Conservation (phyloP, 2,888 invertebrate genomes). For the Isotomurus palustris region DNA sequence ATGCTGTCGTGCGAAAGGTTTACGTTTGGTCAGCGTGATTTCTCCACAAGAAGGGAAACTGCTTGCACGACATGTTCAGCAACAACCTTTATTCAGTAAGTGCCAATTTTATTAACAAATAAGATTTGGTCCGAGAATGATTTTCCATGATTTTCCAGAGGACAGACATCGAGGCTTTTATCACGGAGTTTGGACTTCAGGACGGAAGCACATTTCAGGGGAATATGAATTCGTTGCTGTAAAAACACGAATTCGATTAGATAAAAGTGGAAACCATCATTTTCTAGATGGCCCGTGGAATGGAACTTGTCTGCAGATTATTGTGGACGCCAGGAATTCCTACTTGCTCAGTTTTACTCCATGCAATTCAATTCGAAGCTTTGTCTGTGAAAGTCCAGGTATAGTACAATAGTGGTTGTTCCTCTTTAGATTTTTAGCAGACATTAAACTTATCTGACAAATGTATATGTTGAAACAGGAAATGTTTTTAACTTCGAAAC, state of each 20-base stretch:
- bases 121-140: background rate
- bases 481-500: too few relatives aligned
- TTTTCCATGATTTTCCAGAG: background rate
- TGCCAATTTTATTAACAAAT: background rate
- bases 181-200: slow-evolving; percentile 3
- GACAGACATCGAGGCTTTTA: slow-evolving; percentile 2
- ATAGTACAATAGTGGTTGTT: too few relatives aligned
- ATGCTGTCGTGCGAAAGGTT: background rate
- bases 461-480: too few relatives aligned
- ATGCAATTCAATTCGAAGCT: slow-evolving; percentile 3
- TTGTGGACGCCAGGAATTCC: slow-evolving; percentile 2
- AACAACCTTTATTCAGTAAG: background rate
- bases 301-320: slow-evolving; percentile 1
- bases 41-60: slow-evolving; percentile 8
- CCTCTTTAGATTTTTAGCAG: too few relatives aligned
- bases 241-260: background rate
- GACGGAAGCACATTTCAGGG: background rate
- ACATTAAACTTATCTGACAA: too few relatives aligned
- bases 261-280: background rate
- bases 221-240: slow-evolving; percentile 3
- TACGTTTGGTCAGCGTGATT: background rate
- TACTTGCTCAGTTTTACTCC: background rate
- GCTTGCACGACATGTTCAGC: background rate
- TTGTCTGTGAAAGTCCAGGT: slow-evolving; percentile 6
- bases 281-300: background rate